Evolutionary conservation across 2,797 vertebrate species (phyloP), one percentile per base, ranked within the genome.

Genomic region (Silurus aristotelis): DNA sequence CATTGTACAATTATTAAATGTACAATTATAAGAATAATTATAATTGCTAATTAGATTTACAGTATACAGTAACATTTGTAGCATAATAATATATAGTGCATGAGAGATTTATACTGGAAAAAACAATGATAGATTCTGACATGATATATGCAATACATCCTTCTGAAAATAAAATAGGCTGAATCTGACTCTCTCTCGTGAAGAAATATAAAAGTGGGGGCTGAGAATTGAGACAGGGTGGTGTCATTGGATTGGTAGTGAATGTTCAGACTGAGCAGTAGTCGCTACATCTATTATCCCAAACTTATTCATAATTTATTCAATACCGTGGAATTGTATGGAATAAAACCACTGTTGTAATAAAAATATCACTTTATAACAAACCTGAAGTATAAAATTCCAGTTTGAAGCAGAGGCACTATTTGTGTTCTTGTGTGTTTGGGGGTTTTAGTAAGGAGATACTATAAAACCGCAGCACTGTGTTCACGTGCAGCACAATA

Each of bases 401-500:
- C 25, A 58, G 3, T 58, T 58, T 78, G 17, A 78, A 78, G 19
- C 12, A 14, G 5, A 17, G 22, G 14, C 27, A 61, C 5, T 43
- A 19, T 10, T 56, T 27, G 6, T 10, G 3, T 38, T 77, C 75
- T 77, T 38, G 56, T 60, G 31, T 61, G 61, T 66, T 61, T 27
- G 46, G 38, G 76, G 83, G 58, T 94, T 80, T 80, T 27, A 67
- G 79, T 67, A 27, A 31, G 46, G 79, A 56, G 84, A 19, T 25
- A 15, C 58, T 63, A n/a, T n/a, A 66, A 48, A 55, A 27, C 25
- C 87, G 82, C 58, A 87, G 6, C 91, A 92, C 90, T 73, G 93
- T 94, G 92, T 55, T 58, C 0, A 80, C 91, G 90, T 0, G 89
- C 93, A 89, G 93, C 92, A 86, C 92, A 94, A 82, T 91, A 92